Conservation (phyloP, 1,140 invertebrate genomes). For the Nasonia giraulti region DNA sequence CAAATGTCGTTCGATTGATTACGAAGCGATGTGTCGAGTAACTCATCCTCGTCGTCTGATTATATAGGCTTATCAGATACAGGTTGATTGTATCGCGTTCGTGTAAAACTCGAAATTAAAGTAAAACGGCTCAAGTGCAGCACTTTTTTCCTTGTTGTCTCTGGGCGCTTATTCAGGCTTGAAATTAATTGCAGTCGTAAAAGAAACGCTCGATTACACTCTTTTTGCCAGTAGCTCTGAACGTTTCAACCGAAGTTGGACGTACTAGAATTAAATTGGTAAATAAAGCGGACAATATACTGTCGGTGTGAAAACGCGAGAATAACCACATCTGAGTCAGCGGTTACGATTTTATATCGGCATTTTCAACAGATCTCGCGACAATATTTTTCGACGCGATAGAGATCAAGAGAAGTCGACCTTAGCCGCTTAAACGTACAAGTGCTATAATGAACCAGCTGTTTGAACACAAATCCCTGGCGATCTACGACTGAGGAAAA, state of each 20-base stretch:
- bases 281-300: no score
- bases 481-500: not conserved
- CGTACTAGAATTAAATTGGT: no score
- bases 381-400: not conserved
- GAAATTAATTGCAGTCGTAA: no score
- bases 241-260: no score
- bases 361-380: not conserved
- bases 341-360: not conserved
- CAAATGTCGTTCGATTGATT: not conserved
- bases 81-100: no score
- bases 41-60: not conserved
- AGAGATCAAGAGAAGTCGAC: not conserved
- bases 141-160: not conserved
- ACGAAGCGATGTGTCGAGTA: not conserved
- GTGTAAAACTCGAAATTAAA: not conserved
- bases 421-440: not conserved
- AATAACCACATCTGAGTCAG: no score
- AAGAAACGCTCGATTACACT: no score
- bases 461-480: no score
- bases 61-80: not conserved
- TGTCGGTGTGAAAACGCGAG: no score
- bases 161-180: no score
- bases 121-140: not conserved
- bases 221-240: no score
- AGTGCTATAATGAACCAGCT: not conserved